Percentiles rank a stretch among this genome's conserved stretches.
These are phyloP conservation scores for Liposcelis brunnea DNA, from an alignment of 2,888 invertebrate genomes.

Conservation along the genomic window DNA sequence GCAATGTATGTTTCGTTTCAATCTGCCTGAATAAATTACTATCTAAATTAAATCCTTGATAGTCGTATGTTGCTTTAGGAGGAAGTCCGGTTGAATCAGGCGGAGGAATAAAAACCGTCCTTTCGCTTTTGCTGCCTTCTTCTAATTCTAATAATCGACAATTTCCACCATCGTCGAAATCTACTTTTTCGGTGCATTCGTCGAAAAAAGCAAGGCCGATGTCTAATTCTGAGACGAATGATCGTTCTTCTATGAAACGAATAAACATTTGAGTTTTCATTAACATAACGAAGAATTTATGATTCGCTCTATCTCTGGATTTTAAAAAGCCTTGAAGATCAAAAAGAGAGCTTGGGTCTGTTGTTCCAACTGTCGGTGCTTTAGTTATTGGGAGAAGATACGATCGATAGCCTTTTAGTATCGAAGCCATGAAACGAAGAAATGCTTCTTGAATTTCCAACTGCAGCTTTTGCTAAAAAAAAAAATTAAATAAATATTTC, in stretches of 20 bases:
- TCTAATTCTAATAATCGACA: conserved; percentile 66
- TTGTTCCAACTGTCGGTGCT: conserved; percentile 83
- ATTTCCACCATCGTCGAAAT: conserved; percentile 33
- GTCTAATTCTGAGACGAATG: conserved; percentile 96
- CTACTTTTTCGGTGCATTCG: conserved; percentile 78
- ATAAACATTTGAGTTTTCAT: conserved; percentile 96
- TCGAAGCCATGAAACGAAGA: conserved; percentile 82
- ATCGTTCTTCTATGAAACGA: conserved; percentile 94
- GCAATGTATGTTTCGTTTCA: conserved; percentile 19
- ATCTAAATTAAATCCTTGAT: conserved; percentile 24
- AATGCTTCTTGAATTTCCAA: conserved; percentile 95
- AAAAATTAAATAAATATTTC: conserved; percentile 11
- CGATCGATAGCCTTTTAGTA: conserved; percentile 75
- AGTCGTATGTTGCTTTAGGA: conserved; percentile 20
- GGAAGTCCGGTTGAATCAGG: conserved; percentile 39
- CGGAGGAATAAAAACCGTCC: conserved; percentile 88
- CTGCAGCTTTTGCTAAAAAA: conserved; percentile 61
- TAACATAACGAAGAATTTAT: conserved; percentile 74
- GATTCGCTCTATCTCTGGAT: conserved; percentile 75
- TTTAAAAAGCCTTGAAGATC: conserved; percentile 79
- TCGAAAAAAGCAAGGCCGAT: conserved; percentile 92
- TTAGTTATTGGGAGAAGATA: conserved; percentile 83
- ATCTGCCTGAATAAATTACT: conserved; percentile 26
- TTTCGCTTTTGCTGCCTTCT: conserved; percentile 60
- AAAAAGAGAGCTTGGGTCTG: conserved; percentile 88